These are phyloP conservation scores for Danaus melanippus DNA, from an alignment of 1,140 invertebrate species.

Conservation along the genomic window DNA sequence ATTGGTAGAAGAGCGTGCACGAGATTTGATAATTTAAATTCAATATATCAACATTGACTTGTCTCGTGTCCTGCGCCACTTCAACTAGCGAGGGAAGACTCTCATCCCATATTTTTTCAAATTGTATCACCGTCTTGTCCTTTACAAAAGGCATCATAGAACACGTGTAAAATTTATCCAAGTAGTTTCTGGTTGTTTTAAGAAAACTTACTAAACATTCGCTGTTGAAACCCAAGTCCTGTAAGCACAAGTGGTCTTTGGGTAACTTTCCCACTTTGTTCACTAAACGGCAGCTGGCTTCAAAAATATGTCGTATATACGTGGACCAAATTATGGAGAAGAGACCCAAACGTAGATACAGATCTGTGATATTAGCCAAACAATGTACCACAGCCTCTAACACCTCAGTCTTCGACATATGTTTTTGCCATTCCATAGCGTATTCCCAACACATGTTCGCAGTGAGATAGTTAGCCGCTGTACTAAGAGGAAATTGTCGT, in stretches of 20 bases:
- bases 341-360: conserved; percentile 80
- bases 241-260: conserved; percentile 85
- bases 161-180: conserved; percentile 84
- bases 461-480: conserved; percentile 83
- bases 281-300: conserved; percentile 82
- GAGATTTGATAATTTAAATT: conserved; percentile 85
- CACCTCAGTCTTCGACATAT: conserved; percentile 77
- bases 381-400: conserved; percentile 77
- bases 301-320: conserved; percentile 83
- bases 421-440: conserved; percentile 87
- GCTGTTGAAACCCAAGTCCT: conserved; percentile 83
- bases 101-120: conserved; percentile 80
- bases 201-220: conserved; percentile 79
- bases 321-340: conserved; percentile 91
- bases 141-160: conserved; percentile 53
- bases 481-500: conserved; percentile 87
- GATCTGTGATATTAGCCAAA: conserved; percentile 74
- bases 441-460: conserved; percentile 94
- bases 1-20: conserved; percentile 83
- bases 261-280: conserved; percentile 92
- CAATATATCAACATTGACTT: conserved; percentile 82
- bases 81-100: conserved; percentile 80
- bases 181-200: conserved; percentile 78
- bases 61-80: conserved; percentile 82
- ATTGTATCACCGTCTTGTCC: conserved; percentile 71